phyloP scores from a whole-genome alignment of 2,888 invertebrate species.

The Folsomia candida region DNA sequence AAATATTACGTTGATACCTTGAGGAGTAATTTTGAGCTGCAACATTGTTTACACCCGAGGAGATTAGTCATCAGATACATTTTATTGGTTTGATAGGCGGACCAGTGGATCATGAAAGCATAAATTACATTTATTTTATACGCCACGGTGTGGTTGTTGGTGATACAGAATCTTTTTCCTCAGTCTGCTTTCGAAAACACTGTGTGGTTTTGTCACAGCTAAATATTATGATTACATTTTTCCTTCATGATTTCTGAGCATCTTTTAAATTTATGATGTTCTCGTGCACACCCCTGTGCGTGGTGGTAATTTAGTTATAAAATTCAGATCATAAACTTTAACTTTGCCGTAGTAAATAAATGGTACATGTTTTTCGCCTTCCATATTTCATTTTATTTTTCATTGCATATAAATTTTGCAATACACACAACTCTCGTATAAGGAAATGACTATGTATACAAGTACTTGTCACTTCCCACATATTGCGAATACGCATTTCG shows the following conservation, averaged over 20 bases:
- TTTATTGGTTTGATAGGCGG: background rate
- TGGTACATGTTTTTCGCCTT: no score
- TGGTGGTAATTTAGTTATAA: constrained; percentile 1
- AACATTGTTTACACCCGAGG: background rate
- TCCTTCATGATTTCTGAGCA: background rate
- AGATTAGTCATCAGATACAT: background rate
- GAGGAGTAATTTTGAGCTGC: background rate
- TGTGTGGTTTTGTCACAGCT: background rate
- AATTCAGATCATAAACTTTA: constrained; percentile 5
- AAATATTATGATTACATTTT: background rate
- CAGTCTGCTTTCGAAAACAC: background rate
- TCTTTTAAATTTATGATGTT: background rate
- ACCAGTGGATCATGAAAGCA: background rate
- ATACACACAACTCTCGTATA: no score
- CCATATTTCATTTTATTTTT: no score
- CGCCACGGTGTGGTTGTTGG: background rate
- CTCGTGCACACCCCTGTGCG: background rate
- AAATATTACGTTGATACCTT: background rate
- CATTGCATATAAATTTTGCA: no score
- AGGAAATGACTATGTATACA: no score
- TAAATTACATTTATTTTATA: background rate
- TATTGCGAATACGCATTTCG: no score
- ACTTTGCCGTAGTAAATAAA: background rate
- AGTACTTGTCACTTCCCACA: no score
- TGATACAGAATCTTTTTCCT: background rate